Conservation (phyloP, 2,797 vertebrate genomes). For the Gymnoscopelus braueri region DNA sequence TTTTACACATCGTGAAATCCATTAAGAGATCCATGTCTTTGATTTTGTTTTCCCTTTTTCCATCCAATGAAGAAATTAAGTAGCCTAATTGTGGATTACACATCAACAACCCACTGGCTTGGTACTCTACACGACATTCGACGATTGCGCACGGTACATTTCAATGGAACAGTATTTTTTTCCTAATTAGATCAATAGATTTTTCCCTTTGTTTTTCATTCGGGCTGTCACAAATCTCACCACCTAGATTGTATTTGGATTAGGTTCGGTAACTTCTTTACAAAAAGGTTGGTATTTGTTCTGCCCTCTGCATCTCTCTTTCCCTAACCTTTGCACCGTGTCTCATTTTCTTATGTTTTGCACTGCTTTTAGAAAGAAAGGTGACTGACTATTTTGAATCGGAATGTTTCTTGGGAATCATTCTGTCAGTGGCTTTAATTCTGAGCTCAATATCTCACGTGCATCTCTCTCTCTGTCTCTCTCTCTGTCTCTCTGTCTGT, state of each 20-base stretch:
- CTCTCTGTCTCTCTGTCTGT: slow-evolving; percentile 10
- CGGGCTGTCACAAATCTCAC: slow-evolving; percentile 94
- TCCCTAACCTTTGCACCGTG: slow-evolving; percentile 87
- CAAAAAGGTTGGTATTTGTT: slow-evolving; percentile 99
- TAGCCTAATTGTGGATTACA: slow-evolving; percentile 77
- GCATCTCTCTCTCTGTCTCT: slow-evolving; percentile 26
- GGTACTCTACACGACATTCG: slow-evolving; percentile 65
- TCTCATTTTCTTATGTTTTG: slow-evolving; percentile 77
- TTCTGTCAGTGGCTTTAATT: slow-evolving; percentile 29
- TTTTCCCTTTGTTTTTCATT: slow-evolving; percentile 77
- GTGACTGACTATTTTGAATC: slow-evolving; percentile 30
- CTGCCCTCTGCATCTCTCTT: slow-evolving; percentile 95
- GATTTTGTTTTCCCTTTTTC: slow-evolving; percentile 68
- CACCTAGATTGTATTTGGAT: slow-evolving; percentile 93
- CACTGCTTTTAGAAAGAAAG: slow-evolving; percentile 61
- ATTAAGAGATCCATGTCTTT: slow-evolving; percentile 65
- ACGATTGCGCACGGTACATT: slow-evolving; percentile 69
- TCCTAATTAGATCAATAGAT: slow-evolving; percentile 61
- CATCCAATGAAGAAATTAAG: slow-evolving; percentile 70
- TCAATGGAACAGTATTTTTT: slow-evolving; percentile 64
- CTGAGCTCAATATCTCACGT: slow-evolving; percentile 7
- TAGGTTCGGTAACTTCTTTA: slow-evolving; percentile 99
- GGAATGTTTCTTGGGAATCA: slow-evolving; percentile 31
- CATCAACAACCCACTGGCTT: slow-evolving; percentile 68
- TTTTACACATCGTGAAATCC: slow-evolving; percentile 57